Percentiles rank a stretch among this genome's conserved stretches.
These are phyloP conservation scores for Neomonachus schauinslandi DNA, from an alignment of 2,113 vertebrate genomes.

Conservation along the genomic window DNA sequence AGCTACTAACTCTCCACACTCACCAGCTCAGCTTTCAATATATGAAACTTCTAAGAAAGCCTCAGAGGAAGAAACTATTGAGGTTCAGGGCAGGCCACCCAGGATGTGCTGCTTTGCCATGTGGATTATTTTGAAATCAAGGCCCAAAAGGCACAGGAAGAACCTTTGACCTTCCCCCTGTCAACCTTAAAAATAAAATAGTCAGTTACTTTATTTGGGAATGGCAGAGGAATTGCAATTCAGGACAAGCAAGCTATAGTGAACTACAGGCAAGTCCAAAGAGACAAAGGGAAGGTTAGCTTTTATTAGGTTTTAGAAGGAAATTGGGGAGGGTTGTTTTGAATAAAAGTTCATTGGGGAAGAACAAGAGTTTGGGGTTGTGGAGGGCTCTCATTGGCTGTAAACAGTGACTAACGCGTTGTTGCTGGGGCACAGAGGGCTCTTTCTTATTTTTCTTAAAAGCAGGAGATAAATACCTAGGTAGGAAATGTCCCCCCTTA, in stretches of 20 bases:
- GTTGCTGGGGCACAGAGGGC: neutral
- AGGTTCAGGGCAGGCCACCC: neutral
- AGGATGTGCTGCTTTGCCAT: neutral
- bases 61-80: neutral
- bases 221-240: neutral
- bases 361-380: neutral
- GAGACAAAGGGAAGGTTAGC: neutral
- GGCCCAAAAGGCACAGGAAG: neutral
- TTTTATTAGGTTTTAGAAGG: neutral
- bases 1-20: neutral
- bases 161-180: neutral
- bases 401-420: neutral
- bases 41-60: neutral
- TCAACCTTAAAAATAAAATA: neutral
- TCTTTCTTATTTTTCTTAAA: neutral
- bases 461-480: neutral
- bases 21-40: neutral
- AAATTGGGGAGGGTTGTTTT: neutral
- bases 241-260: neutral
- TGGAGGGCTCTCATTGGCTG: neutral
- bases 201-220: neutral
- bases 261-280: neutral
- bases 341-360: neutral
- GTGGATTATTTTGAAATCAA: neutral
- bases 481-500: neutral